Percentiles rank a stretch among this genome's conserved stretches.
These are phyloP conservation scores for Haliclystus octoradiatus DNA, from an alignment of 30 jellyfish, hydroid and myxozoan species.

Conservation along the genomic window DNA sequence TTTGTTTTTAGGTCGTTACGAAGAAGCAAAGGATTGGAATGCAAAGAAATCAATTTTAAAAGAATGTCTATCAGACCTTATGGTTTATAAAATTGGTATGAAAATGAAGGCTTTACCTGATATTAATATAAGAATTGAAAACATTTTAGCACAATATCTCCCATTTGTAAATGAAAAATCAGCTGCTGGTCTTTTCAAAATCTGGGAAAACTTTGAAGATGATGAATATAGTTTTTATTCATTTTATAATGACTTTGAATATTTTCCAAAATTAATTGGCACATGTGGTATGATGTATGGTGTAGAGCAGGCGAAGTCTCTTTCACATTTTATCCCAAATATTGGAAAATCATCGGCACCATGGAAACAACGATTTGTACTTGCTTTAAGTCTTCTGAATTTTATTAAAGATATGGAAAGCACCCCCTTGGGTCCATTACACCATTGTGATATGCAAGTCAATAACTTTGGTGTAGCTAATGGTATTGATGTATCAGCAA, in stretches of 20 bases:
- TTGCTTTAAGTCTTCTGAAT: slow-evolving; percentile 63
- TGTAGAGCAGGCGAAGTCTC: slow-evolving; percentile 52
- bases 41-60: background rate
- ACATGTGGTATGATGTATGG: slow-evolving; percentile 85
- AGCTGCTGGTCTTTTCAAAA: slow-evolving; percentile 6
- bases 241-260: slow-evolving; percentile 33
- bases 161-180: background rate
- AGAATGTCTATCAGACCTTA: background rate
- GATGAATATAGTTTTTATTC: slow-evolving; percentile 74
- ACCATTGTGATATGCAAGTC: slow-evolving; percentile 90
- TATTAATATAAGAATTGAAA: background rate
- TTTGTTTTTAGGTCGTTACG: background rate
- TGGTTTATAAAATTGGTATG: background rate
- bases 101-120: background rate
- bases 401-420: slow-evolving; percentile 47
- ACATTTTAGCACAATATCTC: background rate
- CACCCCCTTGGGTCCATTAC: slow-evolving; percentile 58
- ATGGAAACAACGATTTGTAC: slow-evolving; percentile 48
- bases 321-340: slow-evolving; percentile 38
- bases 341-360: slow-evolving; percentile 9
- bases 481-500: slow-evolving; percentile 48
- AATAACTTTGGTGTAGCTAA: slow-evolving; percentile 83
- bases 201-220: slow-evolving; percentile 37
- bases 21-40: background rate
- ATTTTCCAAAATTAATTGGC: slow-evolving; percentile 74